Evolutionary conservation across 2,113 vertebrate species (phyloP).

Genomic region (Rhinolophus ferrumequinum): DNA sequence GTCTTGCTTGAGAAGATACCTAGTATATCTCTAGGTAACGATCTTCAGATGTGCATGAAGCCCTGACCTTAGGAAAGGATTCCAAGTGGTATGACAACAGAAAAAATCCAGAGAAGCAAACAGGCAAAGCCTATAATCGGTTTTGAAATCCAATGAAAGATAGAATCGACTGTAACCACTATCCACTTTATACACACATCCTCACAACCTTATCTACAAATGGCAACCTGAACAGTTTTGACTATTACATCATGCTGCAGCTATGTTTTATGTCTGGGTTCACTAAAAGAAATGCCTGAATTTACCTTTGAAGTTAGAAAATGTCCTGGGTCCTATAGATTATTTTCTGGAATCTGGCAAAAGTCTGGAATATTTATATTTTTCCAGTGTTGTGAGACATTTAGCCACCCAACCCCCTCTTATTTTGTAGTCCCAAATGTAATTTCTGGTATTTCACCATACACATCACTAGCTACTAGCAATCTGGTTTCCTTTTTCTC

Average conservation of each 20-base stretch:
- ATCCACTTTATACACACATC: background rate
- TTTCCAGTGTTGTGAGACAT: background rate
- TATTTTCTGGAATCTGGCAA: slow-evolving; percentile 4
- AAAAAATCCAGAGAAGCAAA: slow-evolving; percentile 6
- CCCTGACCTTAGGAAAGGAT: background rate
- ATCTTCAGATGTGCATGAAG: background rate
- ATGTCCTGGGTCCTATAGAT: background rate
- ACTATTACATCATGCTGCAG: slow-evolving; percentile 50
- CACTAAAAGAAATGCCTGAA: background rate
- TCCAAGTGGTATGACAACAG: background rate
- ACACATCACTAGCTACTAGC: background rate
- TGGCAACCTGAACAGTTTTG: background rate
- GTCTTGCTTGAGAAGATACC: background rate
- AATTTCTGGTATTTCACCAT: background rate
- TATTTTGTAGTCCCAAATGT: background rate
- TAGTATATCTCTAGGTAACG: background rate
- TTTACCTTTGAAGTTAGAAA: slow-evolving; percentile 20
- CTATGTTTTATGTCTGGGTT: slow-evolving; percentile 23
- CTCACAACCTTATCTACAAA: slow-evolving; percentile 34
- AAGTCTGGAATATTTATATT: background rate
- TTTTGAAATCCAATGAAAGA: slow-evolving; percentile 44
- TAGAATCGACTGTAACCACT: background rate
- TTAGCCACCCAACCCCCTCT: background rate
- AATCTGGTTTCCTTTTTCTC: slow-evolving; percentile 30
- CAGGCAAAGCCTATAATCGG: background rate